Percentiles rank a stretch among this genome's conserved stretches.
These are phyloP conservation scores for Glaucopsyche alexis DNA, from an alignment of 2,888 invertebrate genomes.

Conservation along the genomic window DNA sequence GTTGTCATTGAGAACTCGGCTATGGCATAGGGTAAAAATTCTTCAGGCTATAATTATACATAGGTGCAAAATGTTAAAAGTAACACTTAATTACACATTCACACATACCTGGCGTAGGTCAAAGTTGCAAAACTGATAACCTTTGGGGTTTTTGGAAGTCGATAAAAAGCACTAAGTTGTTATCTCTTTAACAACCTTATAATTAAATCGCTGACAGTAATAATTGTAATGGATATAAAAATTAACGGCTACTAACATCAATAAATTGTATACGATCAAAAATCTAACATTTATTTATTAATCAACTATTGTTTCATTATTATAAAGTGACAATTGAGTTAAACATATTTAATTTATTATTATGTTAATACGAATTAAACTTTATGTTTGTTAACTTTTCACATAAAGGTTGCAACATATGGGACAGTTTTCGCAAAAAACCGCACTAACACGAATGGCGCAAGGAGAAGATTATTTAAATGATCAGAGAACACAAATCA, in stretches of 20 bases:
- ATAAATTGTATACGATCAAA: not conserved
- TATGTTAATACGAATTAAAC: conserved; percentile 15
- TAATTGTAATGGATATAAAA: not conserved
- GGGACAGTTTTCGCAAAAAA: not conserved
- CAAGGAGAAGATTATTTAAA: not conserved
- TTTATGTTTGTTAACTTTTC: conserved; percentile 19
- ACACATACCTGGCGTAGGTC: not conserved
- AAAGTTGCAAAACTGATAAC: not conserved
- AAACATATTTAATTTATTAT: conserved; percentile 13
- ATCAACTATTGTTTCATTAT: not conserved
- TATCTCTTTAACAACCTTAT: conserved; percentile 3
- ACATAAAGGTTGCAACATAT: not conserved
- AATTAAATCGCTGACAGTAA: not conserved
- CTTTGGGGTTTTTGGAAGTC: not conserved
- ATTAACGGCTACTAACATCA: not conserved
- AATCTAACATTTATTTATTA: not conserved
- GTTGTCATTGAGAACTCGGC: no score
- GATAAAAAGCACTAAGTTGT: conserved; percentile 3
- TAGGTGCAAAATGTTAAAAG: not conserved
- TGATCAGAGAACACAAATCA: not conserved
- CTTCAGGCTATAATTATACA: no score
- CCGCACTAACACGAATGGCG: not conserved
- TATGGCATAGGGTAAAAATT: no score
- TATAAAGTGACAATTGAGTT: not conserved
- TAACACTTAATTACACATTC: not conserved